Evolutionary conservation across 2,113 vertebrate species (phyloP), one percentile per base, ranked within the genome.

Genomic region (Neogobius melanostomus): DNA sequence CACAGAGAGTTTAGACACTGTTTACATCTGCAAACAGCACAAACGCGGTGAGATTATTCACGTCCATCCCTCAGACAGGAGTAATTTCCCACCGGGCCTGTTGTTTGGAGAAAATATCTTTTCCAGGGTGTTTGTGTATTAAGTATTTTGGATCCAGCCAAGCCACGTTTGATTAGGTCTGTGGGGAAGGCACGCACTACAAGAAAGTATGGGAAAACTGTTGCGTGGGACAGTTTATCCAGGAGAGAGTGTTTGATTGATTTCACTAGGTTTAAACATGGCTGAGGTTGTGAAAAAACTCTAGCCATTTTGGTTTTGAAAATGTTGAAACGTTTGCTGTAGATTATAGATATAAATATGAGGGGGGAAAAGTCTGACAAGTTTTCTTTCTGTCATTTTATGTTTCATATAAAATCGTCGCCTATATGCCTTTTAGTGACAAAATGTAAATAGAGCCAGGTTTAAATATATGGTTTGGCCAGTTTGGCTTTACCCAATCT

Each of bases 21-120:
- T 61, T 61, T 61, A 61, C 59, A 61, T 44, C 59, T 44, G 59
- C 59, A 61, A 44, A 61, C 59, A 45, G 14, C 59, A 61, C 59
- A 61, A 61, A 61, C 44, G 14, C 42, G 15, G 36, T 44, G 15
- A 42, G 59, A 61, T 44, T 61, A 61, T 61, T 61, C 44, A 61
- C 44, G 8, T 16, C 15, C 59, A 14, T 9, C 42, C 42, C 15
- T 44, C 59, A n/a, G 42, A 61, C 59, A n/a, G 15, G 15, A 61
- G 59, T 61, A 61, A 61, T 61, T 61, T 61, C 59, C 59, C 59
- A 16, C 15, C 15, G 44, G 59, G 42, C 42, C 59, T 44, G 43
- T 61, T 61, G 59, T 61, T 61, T 61, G 36, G 59, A 44, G 59
- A 44, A n/a, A 45, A 61, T 61, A 44, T 61, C 15, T 61, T 44